Conservation (phyloP, 64 coral and sea anemone species). For the Pachyseris speciosa region DNA sequence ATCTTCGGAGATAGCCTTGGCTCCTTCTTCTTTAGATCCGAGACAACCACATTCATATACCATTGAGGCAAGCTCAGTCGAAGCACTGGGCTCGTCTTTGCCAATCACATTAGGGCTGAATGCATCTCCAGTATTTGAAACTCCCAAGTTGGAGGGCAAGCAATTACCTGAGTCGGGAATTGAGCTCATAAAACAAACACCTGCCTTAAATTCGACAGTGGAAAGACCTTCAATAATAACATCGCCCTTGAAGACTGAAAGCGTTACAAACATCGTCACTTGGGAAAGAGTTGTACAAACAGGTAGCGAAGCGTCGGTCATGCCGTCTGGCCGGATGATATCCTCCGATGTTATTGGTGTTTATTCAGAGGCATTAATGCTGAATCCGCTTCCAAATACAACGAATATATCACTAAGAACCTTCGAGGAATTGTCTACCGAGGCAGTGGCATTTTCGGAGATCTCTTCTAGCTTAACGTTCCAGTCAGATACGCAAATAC, state of each 20-base stretch:
- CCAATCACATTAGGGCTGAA: neutral
- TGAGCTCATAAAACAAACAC: neutral
- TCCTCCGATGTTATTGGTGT: neutral
- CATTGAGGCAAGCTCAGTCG: neutral
- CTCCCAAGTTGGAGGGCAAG: neutral
- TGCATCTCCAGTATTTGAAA: neutral
- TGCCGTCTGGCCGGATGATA: neutral
- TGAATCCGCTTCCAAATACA: neutral
- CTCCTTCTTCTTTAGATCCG: neutral
- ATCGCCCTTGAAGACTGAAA: neutral
- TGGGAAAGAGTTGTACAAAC: neutral
- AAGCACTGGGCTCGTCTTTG: neutral
- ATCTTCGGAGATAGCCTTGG: neutral
- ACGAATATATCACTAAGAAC: neutral
- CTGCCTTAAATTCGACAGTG: neutral
- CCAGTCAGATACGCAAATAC: neutral
- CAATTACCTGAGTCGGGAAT: neutral
- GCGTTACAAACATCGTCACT: neutral
- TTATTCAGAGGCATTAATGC: neutral
- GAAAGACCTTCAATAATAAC: neutral
- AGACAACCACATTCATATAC: neutral
- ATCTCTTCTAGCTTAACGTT: neutral
- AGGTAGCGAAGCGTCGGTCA: neutral
- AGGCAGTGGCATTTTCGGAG: neutral
- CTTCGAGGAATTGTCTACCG: neutral